Evolutionary conservation across 2,888 invertebrate species (phyloP).

Genomic region (Deladenus siricidicola): DNA sequence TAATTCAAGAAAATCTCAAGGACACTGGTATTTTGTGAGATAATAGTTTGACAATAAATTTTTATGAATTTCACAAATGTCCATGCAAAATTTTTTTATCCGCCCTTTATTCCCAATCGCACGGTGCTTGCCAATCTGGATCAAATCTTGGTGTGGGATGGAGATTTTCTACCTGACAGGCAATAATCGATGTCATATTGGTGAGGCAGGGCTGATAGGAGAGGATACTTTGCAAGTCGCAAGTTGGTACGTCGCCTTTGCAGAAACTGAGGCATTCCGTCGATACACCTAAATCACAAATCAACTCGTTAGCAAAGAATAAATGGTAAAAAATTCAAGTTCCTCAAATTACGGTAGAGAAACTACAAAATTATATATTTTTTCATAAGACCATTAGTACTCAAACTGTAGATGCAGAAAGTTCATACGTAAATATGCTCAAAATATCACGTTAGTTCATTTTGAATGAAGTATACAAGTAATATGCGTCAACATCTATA

Average conservation of each 20-base stretch:
- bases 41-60: not conserved
- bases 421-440: too few species aligned
- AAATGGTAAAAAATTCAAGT: too few species aligned
- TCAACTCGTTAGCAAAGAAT: too few species aligned
- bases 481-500: too few species aligned
- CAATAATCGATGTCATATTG: conserved; percentile 33
- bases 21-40: conserved; percentile 46
- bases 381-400: too few species aligned
- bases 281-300: conserved; percentile 30
- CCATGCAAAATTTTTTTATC: too few species aligned
- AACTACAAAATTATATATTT: too few species aligned
- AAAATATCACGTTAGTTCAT: too few species aligned
- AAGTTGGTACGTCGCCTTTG: conserved; percentile 43
- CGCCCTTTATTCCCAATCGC: conserved; percentile 42
- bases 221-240: conserved; percentile 41
- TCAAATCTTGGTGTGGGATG: conserved; percentile 29
- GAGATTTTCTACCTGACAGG: conserved; percentile 36
- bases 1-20: conserved; percentile 44
- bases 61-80: not conserved
- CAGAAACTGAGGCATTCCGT: conserved; percentile 40
- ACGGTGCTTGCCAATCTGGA: conserved; percentile 34
- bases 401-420: too few species aligned
- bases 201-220: conserved; percentile 39
- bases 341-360: too few species aligned
- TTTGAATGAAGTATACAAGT: too few species aligned